These are phyloP conservation scores for Schizopygopsis malacanthus DNA, from an alignment of 2,797 vertebrate species.

Conservation along the genomic window DNA sequence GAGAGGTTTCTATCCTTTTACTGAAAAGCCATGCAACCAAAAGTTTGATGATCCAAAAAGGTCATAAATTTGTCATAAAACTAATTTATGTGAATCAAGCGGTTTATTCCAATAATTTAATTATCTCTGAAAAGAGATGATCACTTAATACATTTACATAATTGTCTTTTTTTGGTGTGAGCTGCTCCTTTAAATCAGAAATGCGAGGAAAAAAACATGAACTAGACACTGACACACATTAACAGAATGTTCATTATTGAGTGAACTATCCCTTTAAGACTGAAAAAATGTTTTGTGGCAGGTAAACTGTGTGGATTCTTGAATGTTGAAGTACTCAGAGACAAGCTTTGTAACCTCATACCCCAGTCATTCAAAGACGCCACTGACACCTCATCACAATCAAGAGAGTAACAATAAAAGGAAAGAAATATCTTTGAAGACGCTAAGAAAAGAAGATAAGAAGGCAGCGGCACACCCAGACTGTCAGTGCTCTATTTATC, in stretches of 20 bases:
- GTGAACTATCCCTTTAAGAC: neutral
- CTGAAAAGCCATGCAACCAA: neutral
- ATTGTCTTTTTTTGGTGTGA: neutral
- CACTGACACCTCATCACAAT: neutral
- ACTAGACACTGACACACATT: neutral
- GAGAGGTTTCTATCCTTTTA: neutral
- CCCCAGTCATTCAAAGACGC: neutral
- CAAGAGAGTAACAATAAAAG: neutral
- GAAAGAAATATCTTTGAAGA: neutral
- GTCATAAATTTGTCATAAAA: neutral
- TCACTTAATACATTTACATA: neutral
- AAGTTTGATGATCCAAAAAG: neutral
- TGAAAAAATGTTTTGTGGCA: neutral
- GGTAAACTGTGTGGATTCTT: conserved; percentile 4
- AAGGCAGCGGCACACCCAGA: neutral
- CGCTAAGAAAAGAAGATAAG: neutral
- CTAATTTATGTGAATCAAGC: too few species aligned
- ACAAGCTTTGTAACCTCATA: neutral
- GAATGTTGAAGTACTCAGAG: neutral
- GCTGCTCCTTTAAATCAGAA: neutral
- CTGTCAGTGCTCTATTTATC: neutral
- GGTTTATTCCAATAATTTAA: too few species aligned
- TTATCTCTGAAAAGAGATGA: too few species aligned
- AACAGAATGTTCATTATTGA: neutral
- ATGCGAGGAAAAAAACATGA: neutral